Base-by-base conservation (phyloP, 2,888 invertebrate genomes). In the Magallana nippona region DNA sequence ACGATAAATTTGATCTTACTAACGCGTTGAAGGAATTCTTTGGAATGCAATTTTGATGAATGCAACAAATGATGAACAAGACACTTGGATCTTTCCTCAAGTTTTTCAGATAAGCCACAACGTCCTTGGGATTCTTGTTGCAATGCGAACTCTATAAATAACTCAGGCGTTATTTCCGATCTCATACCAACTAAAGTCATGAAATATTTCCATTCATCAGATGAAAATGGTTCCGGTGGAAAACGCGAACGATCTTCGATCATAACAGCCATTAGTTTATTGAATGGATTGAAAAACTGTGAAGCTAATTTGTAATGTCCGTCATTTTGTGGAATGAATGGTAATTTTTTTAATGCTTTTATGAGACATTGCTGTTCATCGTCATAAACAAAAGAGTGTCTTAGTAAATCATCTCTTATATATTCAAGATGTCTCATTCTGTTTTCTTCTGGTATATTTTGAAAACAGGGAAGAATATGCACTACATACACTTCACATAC, bases 81-180 rank as follows among this genome's bases (percentile, higher is more conserved):
- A 44, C 11, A 19, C 3, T 78, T 56, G 0, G 87, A 87, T 58
- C 78, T 83, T 8, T 19, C 2, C 79, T 57, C 22, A 13, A 85
- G 3, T 71, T 79, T 78, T 1, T 83, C 11, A 60, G 85, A 77
- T 0, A 82, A 22, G 27, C 56, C 22, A 32, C 27, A 19, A 13
- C 11, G 17, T 2, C 83, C 80, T 13, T 78, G 77, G 19, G 13
- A 3, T 22, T 83, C 86, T 78, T 88, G 62, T 56, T 82, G 27
- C 27, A 32, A n/a, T 5, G 88, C 87, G 85, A 87, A 89, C 5
- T 63, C 11, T 17, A 89, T 11, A 0, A 88, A 58, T 82, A 87
- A 78, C 5, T 82, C 58, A 27, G 83, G 81, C 1, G 84, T 82
- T 11, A 87, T 79, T 17, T 83, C 19, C 1, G 55, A 79, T n/a